These are phyloP conservation scores for Solenodon paradoxus DNA, from an alignment of 2,113 vertebrate genomes.

Conservation along the genomic window DNA sequence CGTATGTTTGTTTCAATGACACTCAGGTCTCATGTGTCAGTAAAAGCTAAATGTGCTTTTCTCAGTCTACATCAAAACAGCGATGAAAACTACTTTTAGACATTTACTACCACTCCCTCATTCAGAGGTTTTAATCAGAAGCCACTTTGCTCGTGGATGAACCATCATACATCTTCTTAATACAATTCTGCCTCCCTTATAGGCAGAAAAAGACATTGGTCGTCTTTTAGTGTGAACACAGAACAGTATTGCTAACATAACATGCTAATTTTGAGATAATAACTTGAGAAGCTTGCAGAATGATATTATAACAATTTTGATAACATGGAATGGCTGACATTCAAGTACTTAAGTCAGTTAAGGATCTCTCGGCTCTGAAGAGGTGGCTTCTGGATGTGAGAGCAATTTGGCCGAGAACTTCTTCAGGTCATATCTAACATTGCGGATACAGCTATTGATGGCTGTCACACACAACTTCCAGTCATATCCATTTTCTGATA, in stretches of 20 bases:
- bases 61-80: constrained; percentile 17
- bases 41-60: not conserved
- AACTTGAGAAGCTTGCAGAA: constrained; percentile 55
- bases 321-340: not conserved
- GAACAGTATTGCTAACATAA: not conserved
- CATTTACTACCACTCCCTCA: not conserved
- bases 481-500: constrained; percentile 81
- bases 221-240: not conserved
- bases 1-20: not conserved
- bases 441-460: constrained; percentile 84
- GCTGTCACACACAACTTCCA: constrained; percentile 86
- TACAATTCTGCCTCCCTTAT: not conserved
- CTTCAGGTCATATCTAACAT: constrained; percentile 77
- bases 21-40: not conserved
- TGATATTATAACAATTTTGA: not conserved
- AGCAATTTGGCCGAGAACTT: not conserved
- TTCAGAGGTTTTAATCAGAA: not conserved
- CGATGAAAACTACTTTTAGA: not conserved
- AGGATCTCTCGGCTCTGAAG: not conserved
- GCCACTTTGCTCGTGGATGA: not conserved
- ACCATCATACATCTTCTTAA: not conserved
- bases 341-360: not conserved
- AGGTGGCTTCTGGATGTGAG: not conserved
- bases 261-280: not conserved
- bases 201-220: constrained; percentile 5